Evolutionary conservation across 2,113 vertebrate genomes (phyloP).

Genomic region (Sceloporus undulatus): DNA sequence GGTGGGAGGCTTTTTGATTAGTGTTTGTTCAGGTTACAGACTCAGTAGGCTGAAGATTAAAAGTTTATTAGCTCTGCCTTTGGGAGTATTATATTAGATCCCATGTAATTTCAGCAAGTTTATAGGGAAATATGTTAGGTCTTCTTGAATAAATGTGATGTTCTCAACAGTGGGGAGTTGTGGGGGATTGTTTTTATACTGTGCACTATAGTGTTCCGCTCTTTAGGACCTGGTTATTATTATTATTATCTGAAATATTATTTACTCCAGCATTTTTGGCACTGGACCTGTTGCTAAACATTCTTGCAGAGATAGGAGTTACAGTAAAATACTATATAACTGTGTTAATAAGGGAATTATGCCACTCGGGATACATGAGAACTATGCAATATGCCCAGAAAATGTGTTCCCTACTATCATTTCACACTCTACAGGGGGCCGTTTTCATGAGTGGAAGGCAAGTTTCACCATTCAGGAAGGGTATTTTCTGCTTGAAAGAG

Average conservation of each 20-base stretch:
- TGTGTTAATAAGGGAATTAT: constrained; percentile 48
- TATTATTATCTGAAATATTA: constrained; percentile 55
- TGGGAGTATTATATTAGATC: constrained; percentile 62
- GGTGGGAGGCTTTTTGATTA: constrained; percentile 22
- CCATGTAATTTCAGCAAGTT: constrained; percentile 59
- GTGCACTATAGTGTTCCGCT: constrained; percentile 40
- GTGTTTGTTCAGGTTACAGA: constrained; percentile 64
- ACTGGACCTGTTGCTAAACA: constrained; percentile 56
- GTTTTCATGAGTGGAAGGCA: constrained; percentile 66
- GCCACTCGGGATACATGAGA: constrained; percentile 63
- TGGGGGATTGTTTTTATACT: constrained; percentile 45
- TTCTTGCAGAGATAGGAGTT: constrained; percentile 32
- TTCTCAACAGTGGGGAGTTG: constrained; percentile 37
- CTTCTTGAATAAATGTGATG: constrained; percentile 61
- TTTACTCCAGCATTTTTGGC: constrained; percentile 49
- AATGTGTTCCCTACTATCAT: constrained; percentile 71
- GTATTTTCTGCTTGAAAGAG: constrained; percentile 68
- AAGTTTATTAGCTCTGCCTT: constrained; percentile 67
- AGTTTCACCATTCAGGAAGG: constrained; percentile 61
- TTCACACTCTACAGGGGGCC: constrained; percentile 71
- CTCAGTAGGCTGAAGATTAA: constrained; percentile 45
- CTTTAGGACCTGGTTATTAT: constrained; percentile 50
- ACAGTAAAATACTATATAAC: constrained; percentile 52
- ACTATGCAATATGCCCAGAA: constrained; percentile 62
- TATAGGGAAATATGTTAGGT: constrained; percentile 61